These are phyloP conservation scores for Phyllopteryx taeniolatus DNA, from an alignment of 2,113 vertebrate genomes.

Conservation along the genomic window DNA sequence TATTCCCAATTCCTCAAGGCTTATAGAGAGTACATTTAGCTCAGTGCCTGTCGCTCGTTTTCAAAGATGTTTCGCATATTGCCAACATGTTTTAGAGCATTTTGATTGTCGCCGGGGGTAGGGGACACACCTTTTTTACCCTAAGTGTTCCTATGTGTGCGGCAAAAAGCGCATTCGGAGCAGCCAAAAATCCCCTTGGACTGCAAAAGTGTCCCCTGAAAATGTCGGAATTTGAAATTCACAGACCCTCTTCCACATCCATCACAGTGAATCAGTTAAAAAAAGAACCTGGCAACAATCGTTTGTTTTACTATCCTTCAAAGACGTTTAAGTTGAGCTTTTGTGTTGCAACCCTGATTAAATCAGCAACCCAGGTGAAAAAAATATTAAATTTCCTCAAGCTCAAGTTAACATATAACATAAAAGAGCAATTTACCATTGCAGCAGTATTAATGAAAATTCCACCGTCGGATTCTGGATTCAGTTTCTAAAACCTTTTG, in stretches of 20 bases:
- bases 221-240: too few species aligned
- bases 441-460: neutral
- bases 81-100: too few species aligned
- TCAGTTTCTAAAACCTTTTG: slow-evolving; percentile 44
- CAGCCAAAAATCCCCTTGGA: too few species aligned
- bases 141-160: too few species aligned
- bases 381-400: slow-evolving; percentile 11
- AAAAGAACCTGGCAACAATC: neutral
- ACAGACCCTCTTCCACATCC: too few species aligned
- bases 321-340: slow-evolving; percentile 2
- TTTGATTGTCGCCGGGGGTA: too few species aligned
- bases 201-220: too few species aligned
- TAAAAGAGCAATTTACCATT: slow-evolving; percentile 28
- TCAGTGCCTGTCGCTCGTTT: too few species aligned
- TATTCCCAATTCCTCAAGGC: neutral
- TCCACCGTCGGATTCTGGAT: slow-evolving; percentile 28
- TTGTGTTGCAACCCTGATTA: slow-evolving; percentile 20
- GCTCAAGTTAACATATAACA: slow-evolving; percentile 41
- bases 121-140: too few species aligned
- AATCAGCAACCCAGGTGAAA: slow-evolving; percentile 14
- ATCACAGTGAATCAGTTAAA: neutral
- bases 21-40: neutral
- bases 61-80: too few species aligned
- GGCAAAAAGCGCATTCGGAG: too few species aligned
- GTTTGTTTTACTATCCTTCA: neutral